Conservation (phyloP, 1,140 invertebrate species). For the Coelopa frigida region DNA sequence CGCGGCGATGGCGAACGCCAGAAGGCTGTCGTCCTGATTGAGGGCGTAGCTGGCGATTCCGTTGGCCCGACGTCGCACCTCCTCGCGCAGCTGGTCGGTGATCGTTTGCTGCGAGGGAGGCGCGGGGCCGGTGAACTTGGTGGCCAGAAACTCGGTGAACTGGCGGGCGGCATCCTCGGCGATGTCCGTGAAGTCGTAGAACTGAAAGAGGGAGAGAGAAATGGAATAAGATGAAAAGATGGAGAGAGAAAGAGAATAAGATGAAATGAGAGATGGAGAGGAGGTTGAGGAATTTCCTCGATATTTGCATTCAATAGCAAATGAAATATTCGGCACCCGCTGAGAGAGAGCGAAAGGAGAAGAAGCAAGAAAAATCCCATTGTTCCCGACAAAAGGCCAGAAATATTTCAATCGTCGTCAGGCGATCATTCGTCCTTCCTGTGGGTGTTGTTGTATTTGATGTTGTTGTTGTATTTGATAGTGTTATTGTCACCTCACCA, state of each 20-base stretch:
- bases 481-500: no score
- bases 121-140: conserved; percentile 29
- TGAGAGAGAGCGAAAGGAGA: no score
- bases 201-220: conserved; percentile 20
- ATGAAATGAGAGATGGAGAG: not conserved
- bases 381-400: no score
- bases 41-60: conserved; percentile 38
- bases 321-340: no score
- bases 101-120: conserved; percentile 22
- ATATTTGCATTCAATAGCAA: no score
- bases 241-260: not conserved
- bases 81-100: conserved; percentile 28
- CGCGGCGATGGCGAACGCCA: conserved; percentile 43
- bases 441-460: no score
- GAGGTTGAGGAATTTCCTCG: not conserved
- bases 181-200: conserved; percentile 37
- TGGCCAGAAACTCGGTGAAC: conserved; percentile 40
- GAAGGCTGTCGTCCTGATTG: conserved; percentile 39
- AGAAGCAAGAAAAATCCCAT: no score
- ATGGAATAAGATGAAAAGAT: no score
- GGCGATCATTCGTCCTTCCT: no score
- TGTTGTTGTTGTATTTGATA: no score
- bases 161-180: conserved; percentile 38
- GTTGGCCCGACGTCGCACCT: conserved; percentile 36
- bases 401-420: no score